These are phyloP conservation scores for Gadopsis bispinosus DNA, from an alignment of 2,797 vertebrate genomes.

Conservation along the genomic window DNA sequence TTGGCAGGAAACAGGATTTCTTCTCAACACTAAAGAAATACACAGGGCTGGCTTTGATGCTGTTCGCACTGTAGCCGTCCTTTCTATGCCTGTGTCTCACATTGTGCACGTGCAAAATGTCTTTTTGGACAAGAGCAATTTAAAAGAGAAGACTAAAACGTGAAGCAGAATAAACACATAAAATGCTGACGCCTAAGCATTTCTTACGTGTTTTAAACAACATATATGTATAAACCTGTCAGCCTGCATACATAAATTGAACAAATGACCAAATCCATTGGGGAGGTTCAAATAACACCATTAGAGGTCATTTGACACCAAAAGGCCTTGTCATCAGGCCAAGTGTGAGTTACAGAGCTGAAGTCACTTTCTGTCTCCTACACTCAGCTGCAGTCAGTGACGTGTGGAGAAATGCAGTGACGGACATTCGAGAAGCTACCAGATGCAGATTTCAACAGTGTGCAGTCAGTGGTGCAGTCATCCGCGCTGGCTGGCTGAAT, in stretches of 20 bases:
- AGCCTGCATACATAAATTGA: slow-evolving; percentile 13
- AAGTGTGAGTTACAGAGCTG: slow-evolving; percentile 42
- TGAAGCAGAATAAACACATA: background rate
- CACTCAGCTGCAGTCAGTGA: slow-evolving; percentile 35
- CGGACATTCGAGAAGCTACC: slow-evolving; percentile 72
- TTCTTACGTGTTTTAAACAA: slow-evolving; percentile 5
- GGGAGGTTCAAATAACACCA: slow-evolving; percentile 48
- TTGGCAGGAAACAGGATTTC: slow-evolving; percentile 56
- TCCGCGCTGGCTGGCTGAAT: slow-evolving; percentile 42
- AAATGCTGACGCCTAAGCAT: too few relatives aligned
- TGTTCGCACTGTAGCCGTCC: background rate
- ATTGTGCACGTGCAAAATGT: background rate
- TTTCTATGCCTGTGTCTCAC: slow-evolving; percentile 6
- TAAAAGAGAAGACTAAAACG: background rate
- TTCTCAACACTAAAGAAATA: slow-evolving; percentile 40
- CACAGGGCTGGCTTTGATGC: slow-evolving; percentile 8
- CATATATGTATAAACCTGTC: slow-evolving; percentile 39
- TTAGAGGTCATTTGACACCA: slow-evolving; percentile 54
- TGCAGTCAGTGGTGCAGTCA: slow-evolving; percentile 50
- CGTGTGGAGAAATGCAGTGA: slow-evolving; percentile 45
- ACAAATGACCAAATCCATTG: slow-evolving; percentile 32
- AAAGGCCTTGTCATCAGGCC: slow-evolving; percentile 52
- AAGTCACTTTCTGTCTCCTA: slow-evolving; percentile 39
- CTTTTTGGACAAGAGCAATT: background rate
- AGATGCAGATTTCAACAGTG: slow-evolving; percentile 66